Base-by-base conservation (phyloP, 2,888 invertebrate species). In the Lasioglossum villosulum region DNA sequence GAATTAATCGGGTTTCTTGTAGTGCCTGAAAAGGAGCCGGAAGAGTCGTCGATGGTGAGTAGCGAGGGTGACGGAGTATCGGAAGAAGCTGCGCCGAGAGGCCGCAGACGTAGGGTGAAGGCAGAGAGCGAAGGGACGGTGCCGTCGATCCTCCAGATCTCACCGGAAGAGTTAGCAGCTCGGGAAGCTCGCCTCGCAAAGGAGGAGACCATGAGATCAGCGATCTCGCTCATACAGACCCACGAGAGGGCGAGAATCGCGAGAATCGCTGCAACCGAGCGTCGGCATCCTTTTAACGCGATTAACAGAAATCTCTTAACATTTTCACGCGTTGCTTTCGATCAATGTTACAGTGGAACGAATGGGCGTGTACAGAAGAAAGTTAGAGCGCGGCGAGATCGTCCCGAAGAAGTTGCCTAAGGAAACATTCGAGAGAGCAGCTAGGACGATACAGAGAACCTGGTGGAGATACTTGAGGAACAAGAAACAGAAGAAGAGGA, bases 381-480 rank as follows among this genome's bases (percentile, higher is more conserved):
- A 85, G 78, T 1, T 92, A 45, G 74, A 73, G 6, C 37, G 3
- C 1, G 92, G 90, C 2, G 82, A 88, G 19, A 79, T 90, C 27
- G 66, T 81, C 39, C 71, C 79, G 30, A 85, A 80, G 56, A 91
- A 88, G 80, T 59, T 84, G 14, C 83, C 86, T n/a, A 80, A 14
- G 56, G 56, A 23, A 19, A 84, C 63, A 5, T 88, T 86, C 56
- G 52, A 80, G 4, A 84, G 86, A n/a, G 95, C 95, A 3, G 95
- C 95, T 2, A 90, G 88, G 2, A 91, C 86, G 23, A 95, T 96
- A 76, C 96, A 96, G 90, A 94, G 90, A 80, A 79, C 91, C 23
- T 96, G 96, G 95, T 95, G 96, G 89, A 95, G 95, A 19, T 96
- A 95, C 91, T 93, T 95, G 91, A 94, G 94, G 52, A 91, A 96